Conservation (phyloP, 1,140 invertebrate genomes). For the Philotrypesis tridentata region DNA sequence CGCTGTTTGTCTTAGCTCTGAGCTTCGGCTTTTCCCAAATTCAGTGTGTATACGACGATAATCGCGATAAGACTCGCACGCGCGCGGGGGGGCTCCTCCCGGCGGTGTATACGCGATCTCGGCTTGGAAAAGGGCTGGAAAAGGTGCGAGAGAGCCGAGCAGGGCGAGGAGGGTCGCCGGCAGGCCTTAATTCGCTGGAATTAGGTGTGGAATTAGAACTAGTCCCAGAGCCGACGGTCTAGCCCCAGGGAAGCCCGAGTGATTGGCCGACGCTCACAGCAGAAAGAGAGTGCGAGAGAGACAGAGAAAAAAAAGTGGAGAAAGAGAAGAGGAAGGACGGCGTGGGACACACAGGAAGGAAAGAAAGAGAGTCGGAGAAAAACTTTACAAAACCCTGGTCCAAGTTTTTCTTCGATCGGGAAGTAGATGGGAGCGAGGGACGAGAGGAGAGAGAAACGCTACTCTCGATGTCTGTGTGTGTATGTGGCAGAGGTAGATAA, state of each 20-base stretch:
- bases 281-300: background rate
- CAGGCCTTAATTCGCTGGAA: constrained; percentile 40
- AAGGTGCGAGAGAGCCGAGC: background rate
- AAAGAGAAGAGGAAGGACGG: constrained; percentile 1
- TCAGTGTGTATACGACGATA: constrained; percentile 33
- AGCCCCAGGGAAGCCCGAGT: background rate
- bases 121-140: background rate
- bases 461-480: no score
- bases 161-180: background rate
- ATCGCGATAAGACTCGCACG: background rate
- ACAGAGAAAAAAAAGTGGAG: background rate
- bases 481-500: no score
- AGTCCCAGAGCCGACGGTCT: background rate
- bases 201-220: constrained; percentile 46
- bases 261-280: background rate
- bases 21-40: background rate
- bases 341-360: background rate
- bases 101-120: no score
- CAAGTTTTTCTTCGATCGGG: constrained; percentile 46
- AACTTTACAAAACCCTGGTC: constrained; percentile 43
- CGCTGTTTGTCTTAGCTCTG: background rate
- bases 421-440: background rate
- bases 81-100: no score
- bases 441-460: no score
- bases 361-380: constrained; percentile 23